Evolutionary conservation across 2,797 vertebrate genomes (phyloP), one percentile per base, ranked within the genome.

Genomic region (Phylloscopus collybita): DNA sequence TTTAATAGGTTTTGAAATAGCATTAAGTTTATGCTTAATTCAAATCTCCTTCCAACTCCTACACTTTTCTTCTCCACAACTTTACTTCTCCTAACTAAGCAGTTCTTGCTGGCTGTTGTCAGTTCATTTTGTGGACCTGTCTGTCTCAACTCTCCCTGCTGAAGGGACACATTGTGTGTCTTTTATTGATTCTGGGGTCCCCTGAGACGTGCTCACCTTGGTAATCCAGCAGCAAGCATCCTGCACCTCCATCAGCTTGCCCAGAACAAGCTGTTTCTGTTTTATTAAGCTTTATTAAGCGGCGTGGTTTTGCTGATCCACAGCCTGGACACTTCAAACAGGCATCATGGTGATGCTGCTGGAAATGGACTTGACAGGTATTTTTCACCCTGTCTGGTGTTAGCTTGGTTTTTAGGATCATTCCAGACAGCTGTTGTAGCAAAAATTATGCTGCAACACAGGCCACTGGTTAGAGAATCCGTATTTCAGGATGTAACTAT

Each of bases 221-320:
- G 67, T 80, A 76, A 82, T 40, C 56, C 69, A 80, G 69, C 84
- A 80, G 60, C 49, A 90, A 83, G 30, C 38, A 64, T 65, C 78
- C 71, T 93, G 71, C 88, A 36, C 61, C 69, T 92, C 86, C 86
- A 47, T 64, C 71, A 92, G 60, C 26, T 85, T 49, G 64, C 47
- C 53, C 86, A 71, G 72, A 82, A 87, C 86, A 85, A 87, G 81
- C 84, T 83, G 75, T 67, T 91, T 80, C 56, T 86, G 40, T 44
- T 82, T 85, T 95, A 89, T 95, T 94, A 82, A 73, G 53, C 84
- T 82, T 88, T 94, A 80, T 92, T 93, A 92, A 92, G 81, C 75
- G 59, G 29, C 8, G 0, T 86, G 38, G 32, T 91, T 89, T 69
- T 93, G 88, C 91, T 91, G 88, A 89, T 86, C 72, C 50, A 4